phyloP scores from a whole-genome alignment of 1,140 invertebrate species.

The Drosophila busckii region DNA sequence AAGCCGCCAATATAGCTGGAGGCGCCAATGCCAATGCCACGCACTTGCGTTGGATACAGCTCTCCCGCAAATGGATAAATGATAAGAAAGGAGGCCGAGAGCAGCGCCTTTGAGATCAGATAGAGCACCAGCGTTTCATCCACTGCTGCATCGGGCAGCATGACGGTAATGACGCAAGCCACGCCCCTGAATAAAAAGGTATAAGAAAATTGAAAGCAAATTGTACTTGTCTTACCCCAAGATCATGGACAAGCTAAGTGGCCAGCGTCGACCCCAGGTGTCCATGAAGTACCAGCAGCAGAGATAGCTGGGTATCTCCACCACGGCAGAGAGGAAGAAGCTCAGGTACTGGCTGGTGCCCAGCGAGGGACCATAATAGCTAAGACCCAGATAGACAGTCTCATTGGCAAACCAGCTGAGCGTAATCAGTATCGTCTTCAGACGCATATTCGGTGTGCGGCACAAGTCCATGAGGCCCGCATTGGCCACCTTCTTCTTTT shows the following conservation, averaged over 20 bases:
- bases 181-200: constrained; percentile 81
- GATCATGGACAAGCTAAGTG: constrained; percentile 90
- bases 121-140: constrained; percentile 87
- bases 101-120: constrained; percentile 92
- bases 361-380: constrained; percentile 91
- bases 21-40: constrained; percentile 92
- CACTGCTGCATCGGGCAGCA: constrained; percentile 86
- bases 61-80: constrained; percentile 95
- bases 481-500: constrained; percentile 82
- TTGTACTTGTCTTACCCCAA: constrained; percentile 71
- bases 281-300: constrained; percentile 92
- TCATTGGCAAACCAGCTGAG: constrained; percentile 86
- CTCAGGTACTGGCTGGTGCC: constrained; percentile 91
- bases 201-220: not conserved
- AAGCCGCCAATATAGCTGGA: constrained; percentile 92
- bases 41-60: constrained; percentile 90
- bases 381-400: constrained; percentile 89
- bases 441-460: constrained; percentile 90
- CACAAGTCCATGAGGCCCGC: constrained; percentile 87
- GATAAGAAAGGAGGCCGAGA: constrained; percentile 93
- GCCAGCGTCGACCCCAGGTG: constrained; percentile 89
- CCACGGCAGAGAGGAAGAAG: constrained; percentile 89
- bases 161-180: constrained; percentile 89
- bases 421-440: constrained; percentile 85
- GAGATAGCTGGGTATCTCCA: constrained; percentile 92